Conservation (phyloP, 2,113 vertebrate genomes). For the Tamias sibiricus region DNA sequence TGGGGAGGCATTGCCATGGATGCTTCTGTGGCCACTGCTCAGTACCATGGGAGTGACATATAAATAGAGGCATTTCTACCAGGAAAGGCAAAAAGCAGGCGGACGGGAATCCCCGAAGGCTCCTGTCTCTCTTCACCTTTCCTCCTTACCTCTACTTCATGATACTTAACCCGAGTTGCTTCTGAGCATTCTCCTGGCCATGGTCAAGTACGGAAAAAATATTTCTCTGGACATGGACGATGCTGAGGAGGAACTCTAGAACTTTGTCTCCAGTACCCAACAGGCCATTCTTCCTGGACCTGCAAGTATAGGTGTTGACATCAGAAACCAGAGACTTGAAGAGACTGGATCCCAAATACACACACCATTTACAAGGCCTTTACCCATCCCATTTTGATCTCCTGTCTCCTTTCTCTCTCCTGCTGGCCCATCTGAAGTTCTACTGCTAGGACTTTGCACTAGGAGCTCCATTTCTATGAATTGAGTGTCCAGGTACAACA, state of each 20-base stretch:
- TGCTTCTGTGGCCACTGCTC: neutral
- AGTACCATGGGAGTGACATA: neutral
- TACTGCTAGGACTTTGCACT: neutral
- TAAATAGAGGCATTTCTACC: neutral
- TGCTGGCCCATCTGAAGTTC: neutral
- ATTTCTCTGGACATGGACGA: neutral
- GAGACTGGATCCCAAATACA: neutral
- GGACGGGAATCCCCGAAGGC: neutral
- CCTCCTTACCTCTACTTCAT: neutral
- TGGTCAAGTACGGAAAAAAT: neutral
- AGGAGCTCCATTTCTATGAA: neutral
- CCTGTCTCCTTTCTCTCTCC: neutral
- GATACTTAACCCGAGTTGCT: neutral
- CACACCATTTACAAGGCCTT: neutral
- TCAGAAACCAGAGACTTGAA: neutral
- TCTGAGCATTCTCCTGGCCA: neutral
- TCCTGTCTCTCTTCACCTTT: neutral
- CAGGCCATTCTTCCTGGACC: neutral
- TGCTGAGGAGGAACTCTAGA: neutral
- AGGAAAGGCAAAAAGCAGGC: neutral
- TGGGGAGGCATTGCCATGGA: fast-evolving
- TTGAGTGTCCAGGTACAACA: neutral
- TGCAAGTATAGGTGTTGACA: neutral
- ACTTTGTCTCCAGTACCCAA: neutral
- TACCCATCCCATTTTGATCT: neutral